phyloP scores from a whole-genome alignment of 2,888 invertebrate genomes.

The Drosophila anceps region DNA sequence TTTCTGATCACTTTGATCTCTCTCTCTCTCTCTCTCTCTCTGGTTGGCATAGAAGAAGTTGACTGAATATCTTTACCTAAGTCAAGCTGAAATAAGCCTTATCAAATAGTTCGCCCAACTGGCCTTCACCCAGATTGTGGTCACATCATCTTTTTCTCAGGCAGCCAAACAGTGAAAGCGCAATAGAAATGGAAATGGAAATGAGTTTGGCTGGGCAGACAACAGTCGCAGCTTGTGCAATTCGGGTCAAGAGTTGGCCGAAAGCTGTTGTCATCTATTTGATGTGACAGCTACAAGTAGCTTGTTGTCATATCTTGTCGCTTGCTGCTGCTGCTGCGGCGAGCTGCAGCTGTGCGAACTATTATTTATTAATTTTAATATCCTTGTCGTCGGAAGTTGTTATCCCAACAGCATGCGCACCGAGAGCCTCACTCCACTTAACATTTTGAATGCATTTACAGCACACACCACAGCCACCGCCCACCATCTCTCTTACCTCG shows the following conservation, averaged over 20 bases:
- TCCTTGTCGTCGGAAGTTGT: conserved; percentile 54
- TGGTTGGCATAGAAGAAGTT: too few species aligned
- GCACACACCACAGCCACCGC: background rate
- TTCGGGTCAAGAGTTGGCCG: conserved; percentile 10
- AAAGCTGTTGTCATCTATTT: conserved; percentile 27
- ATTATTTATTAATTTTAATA: conserved; percentile 64
- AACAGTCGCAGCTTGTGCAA: conserved; percentile 40
- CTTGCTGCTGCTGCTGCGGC: conserved; percentile 7
- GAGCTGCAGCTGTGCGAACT: conserved; percentile 23
- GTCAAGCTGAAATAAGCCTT: background rate
- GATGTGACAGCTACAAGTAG: conserved; percentile 44
- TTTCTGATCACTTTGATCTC: too few species aligned
- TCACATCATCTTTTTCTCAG: background rate
- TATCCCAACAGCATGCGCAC: conserved; percentile 38
- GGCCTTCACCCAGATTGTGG: background rate
- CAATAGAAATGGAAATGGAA: background rate
- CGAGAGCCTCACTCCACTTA: conserved; percentile 14
- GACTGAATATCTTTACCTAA: too few species aligned
- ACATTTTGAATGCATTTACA: conserved; percentile 23
- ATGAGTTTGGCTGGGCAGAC: conserved; percentile 9
- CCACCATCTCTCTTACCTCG: background rate
- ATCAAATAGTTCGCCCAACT: background rate
- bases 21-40: too few species aligned
- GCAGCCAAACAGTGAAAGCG: background rate
- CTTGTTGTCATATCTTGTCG: conserved; percentile 15